phyloP scores from a whole-genome alignment of 2,888 invertebrate species.

The Notodromas monacha region DNA sequence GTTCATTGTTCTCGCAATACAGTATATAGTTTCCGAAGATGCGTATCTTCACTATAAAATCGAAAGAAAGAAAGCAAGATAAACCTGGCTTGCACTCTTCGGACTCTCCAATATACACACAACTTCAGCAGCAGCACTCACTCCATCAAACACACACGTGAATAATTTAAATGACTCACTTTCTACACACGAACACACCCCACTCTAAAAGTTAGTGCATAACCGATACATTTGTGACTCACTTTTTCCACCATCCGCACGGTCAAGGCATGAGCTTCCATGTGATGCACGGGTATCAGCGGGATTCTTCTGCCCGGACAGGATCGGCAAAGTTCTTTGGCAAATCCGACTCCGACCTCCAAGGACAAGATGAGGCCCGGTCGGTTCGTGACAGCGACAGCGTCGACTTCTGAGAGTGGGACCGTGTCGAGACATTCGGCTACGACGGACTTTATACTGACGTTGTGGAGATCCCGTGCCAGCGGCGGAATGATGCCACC shows the following conservation, averaged over 20 bases:
- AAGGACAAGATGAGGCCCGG: conserved; percentile 50
- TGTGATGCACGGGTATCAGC: conserved; percentile 83
- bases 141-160: too few species aligned
- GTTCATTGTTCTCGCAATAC: too few species aligned
- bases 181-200: too few species aligned
- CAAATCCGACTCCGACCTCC: conserved; percentile 37
- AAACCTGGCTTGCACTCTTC: too few species aligned
- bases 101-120: too few species aligned
- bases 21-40: too few species aligned
- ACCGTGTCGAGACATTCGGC: conserved; percentile 28
- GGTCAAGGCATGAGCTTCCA: conserved; percentile 90
- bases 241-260: conserved; percentile 35
- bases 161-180: too few species aligned
- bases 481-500: conserved; percentile 69
- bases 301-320: conserved; percentile 23
- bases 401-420: conserved; percentile 32
- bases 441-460: conserved; percentile 39
- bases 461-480: conserved; percentile 43
- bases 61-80: too few species aligned
- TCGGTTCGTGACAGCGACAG: conserved; percentile 60
- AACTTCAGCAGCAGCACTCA: too few species aligned
- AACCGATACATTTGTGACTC: too few species aligned
- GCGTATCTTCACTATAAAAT: too few species aligned
- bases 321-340: conserved; percentile 13
- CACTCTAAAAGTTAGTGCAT: too few species aligned